Base-by-base conservation (phyloP, 53 echinoderm and acorn worm genomes). In the Henricia sp. region DNA sequence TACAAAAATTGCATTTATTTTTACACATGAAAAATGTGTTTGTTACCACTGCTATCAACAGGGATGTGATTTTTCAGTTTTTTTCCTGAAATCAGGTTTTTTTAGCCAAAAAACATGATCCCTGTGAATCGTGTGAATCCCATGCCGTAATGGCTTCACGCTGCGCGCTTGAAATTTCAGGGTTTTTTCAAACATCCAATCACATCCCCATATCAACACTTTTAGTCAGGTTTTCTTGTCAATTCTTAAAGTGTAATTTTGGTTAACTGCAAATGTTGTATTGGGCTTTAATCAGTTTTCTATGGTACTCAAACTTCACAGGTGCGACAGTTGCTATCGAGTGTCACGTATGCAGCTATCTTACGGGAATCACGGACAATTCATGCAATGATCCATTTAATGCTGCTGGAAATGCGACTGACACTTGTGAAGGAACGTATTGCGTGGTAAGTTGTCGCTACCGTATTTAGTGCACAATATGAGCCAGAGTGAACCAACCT, bases 361-460 rank as follows among this genome's bases (percentile, higher is more conserved):
- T 60, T 21, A 1, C 44, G 17, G 27, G 26, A 17, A 4, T 27
- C 13, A 29, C 20, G 0, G 77, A 43, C 9, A 42, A 25, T 0
- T 24, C 56, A 12, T 77, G 77, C 10, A 77, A 59, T 25, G 77
- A 77, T 77, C 77, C 77, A 8, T 77, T 58, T 51, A 32, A 23
- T 0, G 5, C 33, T 20, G n/a, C 12, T 71, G 51, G 32, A 4
- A 77, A 77, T 60, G 24, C 77, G 4, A 58, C 40, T 16, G 28
- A 20, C 21, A 77, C 29, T 4, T 77, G 77, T 38, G 42, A 59
- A 60, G 77, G 77, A 59, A 58, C 77, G 14, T 77, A 41, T 43
- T 77, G 77, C 41, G 6, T 77, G 77, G 77, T 77, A 33, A 11
- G 4, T 30, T 10, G 19, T 64, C 12, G 9, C 12, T 19, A 64